Percentiles rank a stretch among this genome's conserved stretches.
Evolutionary conservation across 1,140 invertebrate species (phyloP).

Genomic region (Scaptodrosophila lebanonensis): DNA sequence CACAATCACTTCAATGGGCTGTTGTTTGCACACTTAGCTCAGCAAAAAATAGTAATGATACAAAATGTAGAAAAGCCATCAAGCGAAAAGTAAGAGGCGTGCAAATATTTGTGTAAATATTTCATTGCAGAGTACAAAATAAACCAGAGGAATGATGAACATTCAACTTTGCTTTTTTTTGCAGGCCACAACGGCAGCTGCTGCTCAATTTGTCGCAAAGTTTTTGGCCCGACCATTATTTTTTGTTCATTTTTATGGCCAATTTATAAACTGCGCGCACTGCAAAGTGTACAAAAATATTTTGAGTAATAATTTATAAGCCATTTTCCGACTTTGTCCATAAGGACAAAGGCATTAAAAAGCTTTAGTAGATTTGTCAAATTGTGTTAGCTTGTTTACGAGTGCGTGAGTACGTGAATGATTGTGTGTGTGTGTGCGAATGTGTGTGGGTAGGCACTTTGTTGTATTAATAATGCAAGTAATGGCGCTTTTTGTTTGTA

Average conservation of each 20-base stretch:
- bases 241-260: conserved; percentile 43
- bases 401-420: too few relatives aligned
- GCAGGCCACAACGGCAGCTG: too few relatives aligned
- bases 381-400: conserved; percentile 4
- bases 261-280: conserved; percentile 42
- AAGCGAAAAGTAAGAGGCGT: too few relatives aligned
- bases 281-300: conserved; percentile 42
- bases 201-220: conserved; percentile 39
- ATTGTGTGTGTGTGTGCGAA: too few relatives aligned
- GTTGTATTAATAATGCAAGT: conserved; percentile 31
- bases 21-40: too few relatives aligned
- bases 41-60: too few relatives aligned
- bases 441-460: conserved; percentile 24
- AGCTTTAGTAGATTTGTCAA: conserved; percentile 29
- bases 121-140: too few relatives aligned
- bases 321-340: conserved; percentile 15
- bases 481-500: neutral
- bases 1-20: too few relatives aligned
- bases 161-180: conserved; percentile 8
- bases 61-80: too few relatives aligned
- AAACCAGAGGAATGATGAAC: conserved; percentile 23
- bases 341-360: too few relatives aligned
- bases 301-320: conserved; percentile 61
- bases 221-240: too few relatives aligned
- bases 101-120: too few relatives aligned